Evolutionary conservation across 2,888 invertebrate genomes (phyloP).

Genomic region (Chaetoderma sp.): DNA sequence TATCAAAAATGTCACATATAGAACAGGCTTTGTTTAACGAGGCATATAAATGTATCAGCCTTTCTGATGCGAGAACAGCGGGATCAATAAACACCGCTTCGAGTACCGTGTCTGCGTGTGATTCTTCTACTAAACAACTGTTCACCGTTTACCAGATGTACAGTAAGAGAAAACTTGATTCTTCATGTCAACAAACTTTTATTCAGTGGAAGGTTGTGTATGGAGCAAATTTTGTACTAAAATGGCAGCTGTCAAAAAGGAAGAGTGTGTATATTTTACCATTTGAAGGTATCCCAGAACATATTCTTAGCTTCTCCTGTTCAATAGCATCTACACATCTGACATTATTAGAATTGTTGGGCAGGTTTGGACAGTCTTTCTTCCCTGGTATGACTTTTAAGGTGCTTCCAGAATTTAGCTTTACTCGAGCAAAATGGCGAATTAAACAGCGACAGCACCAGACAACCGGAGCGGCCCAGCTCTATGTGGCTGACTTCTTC

Average conservation of each 20-base stretch:
- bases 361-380: slow-evolving; percentile 53
- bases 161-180: too few species aligned
- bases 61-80: too few species aligned
- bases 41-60: slow-evolving; percentile 28
- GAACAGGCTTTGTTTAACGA: slow-evolving; percentile 41
- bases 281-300: background rate
- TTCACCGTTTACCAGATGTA: too few species aligned
- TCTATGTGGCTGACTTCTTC: slow-evolving; percentile 52
- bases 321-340: slow-evolving; percentile 22
- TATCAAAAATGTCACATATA: slow-evolving; percentile 35
- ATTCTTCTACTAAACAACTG: too few species aligned
- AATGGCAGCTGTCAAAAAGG: background rate
- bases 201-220: background rate
- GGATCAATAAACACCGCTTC: too few species aligned
- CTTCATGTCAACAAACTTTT: slow-evolving; percentile 4
- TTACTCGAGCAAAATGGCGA: slow-evolving; percentile 44
- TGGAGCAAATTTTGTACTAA: background rate
- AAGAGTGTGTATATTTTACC: background rate
- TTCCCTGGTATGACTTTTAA: slow-evolving; percentile 53
- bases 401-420: slow-evolving; percentile 42
- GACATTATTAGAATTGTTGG: slow-evolving; percentile 48
- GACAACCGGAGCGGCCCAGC: slow-evolving; percentile 54
- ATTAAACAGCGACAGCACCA: slow-evolving; percentile 27
- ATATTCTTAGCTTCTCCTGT: background rate
- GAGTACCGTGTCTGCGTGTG: too few species aligned